These are phyloP conservation scores for Gallinago nigripennis DNA, from an alignment of 2,797 vertebrate species.

Conservation along the genomic window DNA sequence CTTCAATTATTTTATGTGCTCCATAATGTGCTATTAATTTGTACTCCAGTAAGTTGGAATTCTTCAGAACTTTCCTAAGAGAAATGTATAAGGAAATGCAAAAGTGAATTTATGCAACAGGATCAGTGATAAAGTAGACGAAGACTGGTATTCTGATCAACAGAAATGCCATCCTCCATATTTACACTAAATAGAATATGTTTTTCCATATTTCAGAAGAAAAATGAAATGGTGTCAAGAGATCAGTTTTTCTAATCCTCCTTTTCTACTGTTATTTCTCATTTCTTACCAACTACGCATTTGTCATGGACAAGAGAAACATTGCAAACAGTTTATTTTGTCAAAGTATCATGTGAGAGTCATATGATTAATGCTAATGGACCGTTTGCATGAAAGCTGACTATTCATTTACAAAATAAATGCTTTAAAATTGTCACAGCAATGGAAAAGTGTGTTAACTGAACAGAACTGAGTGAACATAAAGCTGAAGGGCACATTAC, in stretches of 20 bases:
- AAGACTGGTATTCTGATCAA: not conserved
- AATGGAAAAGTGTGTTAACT: constrained; percentile 20
- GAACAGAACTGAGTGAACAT: not conserved
- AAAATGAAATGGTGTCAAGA: not conserved
- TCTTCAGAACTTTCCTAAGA: not conserved
- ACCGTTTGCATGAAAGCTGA: constrained; percentile 30
- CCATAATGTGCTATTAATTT: not conserved
- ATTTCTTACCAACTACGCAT: not conserved
- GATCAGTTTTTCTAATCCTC: not conserved
- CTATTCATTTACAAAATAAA: constrained; percentile 45
- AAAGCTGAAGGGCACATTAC: not conserved
- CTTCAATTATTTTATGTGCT: not conserved
- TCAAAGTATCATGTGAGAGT: not conserved
- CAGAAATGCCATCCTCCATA: not conserved
- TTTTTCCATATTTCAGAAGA: not conserved
- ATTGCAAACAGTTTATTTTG: not conserved
- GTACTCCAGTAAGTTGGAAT: not conserved
- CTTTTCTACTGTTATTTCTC: not conserved
- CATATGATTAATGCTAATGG: constrained; percentile 49
- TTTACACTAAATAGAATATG: not conserved
- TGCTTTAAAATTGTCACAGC: constrained; percentile 17
- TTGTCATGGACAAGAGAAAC: not conserved
- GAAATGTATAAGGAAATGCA: not conserved
- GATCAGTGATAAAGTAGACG: not conserved
- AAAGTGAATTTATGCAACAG: constrained; percentile 7